These are phyloP conservation scores for Lethrus apterus DNA, from an alignment of 1,140 invertebrate species.

Conservation along the genomic window DNA sequence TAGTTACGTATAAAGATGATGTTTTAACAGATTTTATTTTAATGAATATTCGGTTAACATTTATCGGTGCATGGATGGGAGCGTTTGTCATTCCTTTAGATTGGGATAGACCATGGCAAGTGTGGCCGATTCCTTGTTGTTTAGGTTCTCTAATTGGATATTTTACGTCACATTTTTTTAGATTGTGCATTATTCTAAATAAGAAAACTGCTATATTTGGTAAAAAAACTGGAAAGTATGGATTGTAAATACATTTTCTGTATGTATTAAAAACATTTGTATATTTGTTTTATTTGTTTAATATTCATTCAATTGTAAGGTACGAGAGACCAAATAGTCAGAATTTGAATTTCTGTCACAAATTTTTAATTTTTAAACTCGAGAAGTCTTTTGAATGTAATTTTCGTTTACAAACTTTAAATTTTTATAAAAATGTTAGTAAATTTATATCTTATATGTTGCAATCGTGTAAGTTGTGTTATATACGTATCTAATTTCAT, in stretches of 20 bases:
- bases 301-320: no score
- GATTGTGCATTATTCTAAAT: slow-evolving; percentile 6
- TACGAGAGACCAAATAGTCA: no score
- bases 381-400: neutral
- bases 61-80: slow-evolving; percentile 82
- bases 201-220: slow-evolving; percentile 6
- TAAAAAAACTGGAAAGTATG: slow-evolving; percentile 17
- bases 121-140: slow-evolving; percentile 71
- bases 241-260: slow-evolving; percentile 5
- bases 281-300: neutral
- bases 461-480: no score
- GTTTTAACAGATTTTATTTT: slow-evolving; percentile 50
- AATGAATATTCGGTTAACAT: slow-evolving; percentile 51
- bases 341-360: no score
- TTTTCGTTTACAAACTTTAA: no score
- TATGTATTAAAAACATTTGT: slow-evolving; percentile 1
- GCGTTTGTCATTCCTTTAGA: slow-evolving; percentile 83
- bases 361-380: no score
- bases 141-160: slow-evolving; percentile 62
- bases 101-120: slow-evolving; percentile 87
- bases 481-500: neutral
- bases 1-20: slow-evolving; percentile 44
- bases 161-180: slow-evolving; percentile 25
- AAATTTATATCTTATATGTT: no score
- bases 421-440: no score